A percentile compares a stretch with the other conserved stretches of the same genome.
phyloP scores from a whole-genome alignment of 2,113 vertebrate species.

The Rhegmatorhina hoffmannsi region DNA sequence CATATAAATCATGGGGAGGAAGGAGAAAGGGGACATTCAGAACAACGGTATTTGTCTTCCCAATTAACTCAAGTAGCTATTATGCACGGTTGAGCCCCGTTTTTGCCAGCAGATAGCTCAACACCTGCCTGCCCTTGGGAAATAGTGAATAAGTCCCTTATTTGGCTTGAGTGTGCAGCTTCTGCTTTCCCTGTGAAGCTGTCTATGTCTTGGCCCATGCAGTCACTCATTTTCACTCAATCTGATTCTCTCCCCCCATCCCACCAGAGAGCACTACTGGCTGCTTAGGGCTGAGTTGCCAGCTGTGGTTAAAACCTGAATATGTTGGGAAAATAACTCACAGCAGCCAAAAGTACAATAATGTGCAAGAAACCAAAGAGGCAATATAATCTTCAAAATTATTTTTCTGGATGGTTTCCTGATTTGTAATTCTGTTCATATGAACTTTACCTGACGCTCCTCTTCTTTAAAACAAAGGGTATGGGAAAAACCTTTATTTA shows the following conservation, averaged over 20 bases:
- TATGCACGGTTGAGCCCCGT: rapidly evolving
- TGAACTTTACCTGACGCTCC: neutral
- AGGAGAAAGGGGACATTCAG: neutral
- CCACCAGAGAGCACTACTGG: neutral
- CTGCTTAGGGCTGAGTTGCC: neutral
- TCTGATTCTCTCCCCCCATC: neutral
- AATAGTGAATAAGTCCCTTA: neutral
- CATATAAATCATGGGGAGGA: neutral
- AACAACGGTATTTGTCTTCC: neutral
- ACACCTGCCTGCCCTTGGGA: neutral
- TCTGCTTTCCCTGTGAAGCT: neutral
- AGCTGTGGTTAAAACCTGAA: neutral
- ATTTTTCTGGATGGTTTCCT: neutral
- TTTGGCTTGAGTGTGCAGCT: neutral
- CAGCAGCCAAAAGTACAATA: neutral
- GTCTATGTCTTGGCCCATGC: neutral
- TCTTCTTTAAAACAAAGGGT: neutral
- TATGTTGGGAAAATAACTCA: neutral
- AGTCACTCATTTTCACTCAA: neutral
- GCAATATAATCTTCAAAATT: neutral
- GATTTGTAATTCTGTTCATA: neutral
- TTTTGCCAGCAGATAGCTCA: neutral
- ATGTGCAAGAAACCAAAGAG: neutral
- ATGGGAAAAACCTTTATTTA: neutral
- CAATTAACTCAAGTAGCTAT: neutral